Evolutionary conservation across 2,797 vertebrate genomes (phyloP).

Genomic region (Neopelma chrysocephalum): DNA sequence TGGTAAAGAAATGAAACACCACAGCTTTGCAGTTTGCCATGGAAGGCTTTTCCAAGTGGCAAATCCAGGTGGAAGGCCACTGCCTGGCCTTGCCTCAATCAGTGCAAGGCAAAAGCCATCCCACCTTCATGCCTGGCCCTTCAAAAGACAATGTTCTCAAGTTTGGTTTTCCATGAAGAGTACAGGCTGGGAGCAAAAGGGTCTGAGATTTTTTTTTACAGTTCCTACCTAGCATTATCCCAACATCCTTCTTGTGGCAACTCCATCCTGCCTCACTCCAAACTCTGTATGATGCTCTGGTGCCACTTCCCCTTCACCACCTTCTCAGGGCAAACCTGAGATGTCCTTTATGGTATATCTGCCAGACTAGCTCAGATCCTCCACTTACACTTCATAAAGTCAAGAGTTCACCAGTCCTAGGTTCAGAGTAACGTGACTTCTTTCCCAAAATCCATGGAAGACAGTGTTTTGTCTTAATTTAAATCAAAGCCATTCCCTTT

Average conservation of each 20-base stretch:
- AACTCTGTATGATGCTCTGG: neutral
- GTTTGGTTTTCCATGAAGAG: neutral
- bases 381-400: neutral
- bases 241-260: neutral
- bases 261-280: neutral
- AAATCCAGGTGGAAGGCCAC: neutral
- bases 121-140: neutral
- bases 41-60: neutral
- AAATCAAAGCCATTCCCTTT: slow-evolving; percentile 39
- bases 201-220: neutral
- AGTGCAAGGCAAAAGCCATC: neutral
- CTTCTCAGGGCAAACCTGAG: neutral
- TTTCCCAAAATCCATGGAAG: slow-evolving; percentile 37
- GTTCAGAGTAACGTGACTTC: slow-evolving; percentile 10
- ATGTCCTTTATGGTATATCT: neutral
- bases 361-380: neutral
- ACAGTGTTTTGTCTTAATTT: slow-evolving; percentile 40
- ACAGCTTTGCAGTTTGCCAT: neutral
- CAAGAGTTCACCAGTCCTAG: slow-evolving; percentile 10
- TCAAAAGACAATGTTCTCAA: neutral
- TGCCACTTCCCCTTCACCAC: neutral
- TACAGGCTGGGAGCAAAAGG: neutral
- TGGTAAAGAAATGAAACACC: neutral
- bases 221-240: neutral
- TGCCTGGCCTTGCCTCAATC: neutral